phyloP scores from a whole-genome alignment of 2,797 vertebrate species.

The Buphagus erythrorhynchus region DNA sequence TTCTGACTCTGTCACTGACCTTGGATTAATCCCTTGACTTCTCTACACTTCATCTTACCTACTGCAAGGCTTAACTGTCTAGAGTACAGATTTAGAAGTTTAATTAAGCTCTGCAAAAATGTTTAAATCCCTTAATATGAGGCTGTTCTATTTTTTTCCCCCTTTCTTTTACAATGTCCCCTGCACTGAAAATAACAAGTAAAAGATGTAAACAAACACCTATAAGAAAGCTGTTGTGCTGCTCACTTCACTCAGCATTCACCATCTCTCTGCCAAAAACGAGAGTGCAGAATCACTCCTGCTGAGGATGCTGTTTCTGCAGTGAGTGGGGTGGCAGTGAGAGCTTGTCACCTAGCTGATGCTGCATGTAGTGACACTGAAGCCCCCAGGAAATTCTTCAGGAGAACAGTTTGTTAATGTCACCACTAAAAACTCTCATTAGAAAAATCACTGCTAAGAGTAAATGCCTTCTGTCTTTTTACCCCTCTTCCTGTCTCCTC shows the following conservation, averaged over 20 bases:
- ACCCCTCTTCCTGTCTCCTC: not conserved
- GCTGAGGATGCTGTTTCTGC: not conserved
- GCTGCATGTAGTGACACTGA: slow-evolving; percentile 7
- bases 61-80: not conserved
- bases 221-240: not conserved
- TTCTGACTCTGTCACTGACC: not conserved
- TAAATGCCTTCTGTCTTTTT: slow-evolving; percentile 68
- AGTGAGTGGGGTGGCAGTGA: not conserved
- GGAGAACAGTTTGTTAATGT: slow-evolving; percentile 25
- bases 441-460: slow-evolving; percentile 36
- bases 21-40: slow-evolving; percentile 42
- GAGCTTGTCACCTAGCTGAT: slow-evolving; percentile 25
- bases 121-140: not conserved
- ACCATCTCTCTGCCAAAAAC: not conserved
- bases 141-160: not conserved
- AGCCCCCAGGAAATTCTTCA: slow-evolving; percentile 6
- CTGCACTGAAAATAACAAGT: not conserved
- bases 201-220: not conserved
- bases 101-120: slow-evolving; percentile 6
- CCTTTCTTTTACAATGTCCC: not conserved
- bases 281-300: not conserved
- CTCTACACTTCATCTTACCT: slow-evolving; percentile 20
- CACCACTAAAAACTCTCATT: slow-evolving; percentile 39
- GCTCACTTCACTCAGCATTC: not conserved
- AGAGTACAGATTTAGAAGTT: not conserved